A percentile compares a stretch with the other conserved stretches of the same genome.
phyloP scores from a whole-genome alignment of 2,888 invertebrate species.

The Gordius sp. region DNA sequence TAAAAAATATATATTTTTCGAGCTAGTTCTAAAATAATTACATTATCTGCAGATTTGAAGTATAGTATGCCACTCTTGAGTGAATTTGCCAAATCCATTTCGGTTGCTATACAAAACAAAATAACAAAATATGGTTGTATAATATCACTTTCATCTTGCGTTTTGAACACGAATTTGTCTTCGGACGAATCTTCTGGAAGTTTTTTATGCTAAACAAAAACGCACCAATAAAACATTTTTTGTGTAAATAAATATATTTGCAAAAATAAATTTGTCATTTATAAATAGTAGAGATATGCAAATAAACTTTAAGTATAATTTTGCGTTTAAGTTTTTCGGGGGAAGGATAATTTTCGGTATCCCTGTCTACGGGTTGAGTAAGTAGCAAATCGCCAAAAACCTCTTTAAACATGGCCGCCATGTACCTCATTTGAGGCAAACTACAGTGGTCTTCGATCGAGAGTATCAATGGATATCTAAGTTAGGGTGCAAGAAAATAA shows the following conservation, averaged over 20 bases:
- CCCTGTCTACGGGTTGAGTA: conserved; percentile 26
- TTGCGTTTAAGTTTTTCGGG: conserved; percentile 30
- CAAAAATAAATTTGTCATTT: background rate
- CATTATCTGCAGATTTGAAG: background rate
- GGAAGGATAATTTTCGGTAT: conserved; percentile 29
- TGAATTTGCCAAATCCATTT: background rate
- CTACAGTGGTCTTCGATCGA: conserved; percentile 28
- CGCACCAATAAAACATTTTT: background rate
- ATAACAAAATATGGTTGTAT: background rate
- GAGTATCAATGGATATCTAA: conserved; percentile 25
- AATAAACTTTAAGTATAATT: conserved; percentile 29
- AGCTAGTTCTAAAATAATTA: no score
- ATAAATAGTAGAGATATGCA: background rate
- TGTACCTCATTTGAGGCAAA: conserved; percentile 24
- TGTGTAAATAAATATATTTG: background rate
- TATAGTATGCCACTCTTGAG: background rate
- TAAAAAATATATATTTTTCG: no score
- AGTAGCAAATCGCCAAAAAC: conserved; percentile 28
- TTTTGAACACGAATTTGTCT: background rate
- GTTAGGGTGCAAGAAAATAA: no score
- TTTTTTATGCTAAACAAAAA: conserved; percentile 14
- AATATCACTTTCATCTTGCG: background rate
- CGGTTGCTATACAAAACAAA: background rate
- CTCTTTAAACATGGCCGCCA: conserved; percentile 24
- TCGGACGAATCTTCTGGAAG: background rate